Base-by-base conservation (phyloP, 1,140 invertebrate species). In the Microplitis mediator region DNA sequence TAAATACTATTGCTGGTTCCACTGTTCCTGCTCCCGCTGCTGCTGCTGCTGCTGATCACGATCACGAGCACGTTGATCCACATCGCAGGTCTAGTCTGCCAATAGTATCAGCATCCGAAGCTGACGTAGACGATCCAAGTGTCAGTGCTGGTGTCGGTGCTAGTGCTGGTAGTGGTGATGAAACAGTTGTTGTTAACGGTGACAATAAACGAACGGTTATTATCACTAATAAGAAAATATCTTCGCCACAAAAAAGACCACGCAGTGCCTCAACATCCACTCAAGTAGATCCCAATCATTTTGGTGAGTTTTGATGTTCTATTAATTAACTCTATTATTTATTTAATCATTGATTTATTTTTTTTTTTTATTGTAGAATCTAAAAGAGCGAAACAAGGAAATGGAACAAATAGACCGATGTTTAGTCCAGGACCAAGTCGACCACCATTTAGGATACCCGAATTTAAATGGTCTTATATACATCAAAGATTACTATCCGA, bases 381-480 rank as follows among this genome's bases (percentile, higher is more conserved):
- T 73, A 89, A 90, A 82, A 88, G 89, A 81, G 81, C 88, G 16
- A 91, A 91, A 71, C 89, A 89, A 75, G 85, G 85, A 70, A 90
- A 90, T 78, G 88, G 88, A 69, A 88, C 88, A 62, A 88, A 86
- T 14, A 90, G 94, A 70, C 94, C 95, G 56, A 96, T 97, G 92
- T 98, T 98, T 85, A 98, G 95, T 85, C 95, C 97, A 58, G 97
- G 97, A 11, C 97, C 97, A 13, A 95, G 97, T 16, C 91, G 96
- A 77, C 97, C 98, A 31, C 97, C 98, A 0, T 99, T 99, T 88
- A 92, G 98, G 76, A 99, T 99, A 85, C 98, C 98, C 36, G 98
- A 99, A 88, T 99, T 99, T 88, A 94, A 97, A 79, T 99, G 98
- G 98, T 99, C 98, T 4, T 95, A 97, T 84, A 97, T 99, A 76